Conservation (phyloP, 2,888 invertebrate genomes). For the Lypha dubia region DNA sequence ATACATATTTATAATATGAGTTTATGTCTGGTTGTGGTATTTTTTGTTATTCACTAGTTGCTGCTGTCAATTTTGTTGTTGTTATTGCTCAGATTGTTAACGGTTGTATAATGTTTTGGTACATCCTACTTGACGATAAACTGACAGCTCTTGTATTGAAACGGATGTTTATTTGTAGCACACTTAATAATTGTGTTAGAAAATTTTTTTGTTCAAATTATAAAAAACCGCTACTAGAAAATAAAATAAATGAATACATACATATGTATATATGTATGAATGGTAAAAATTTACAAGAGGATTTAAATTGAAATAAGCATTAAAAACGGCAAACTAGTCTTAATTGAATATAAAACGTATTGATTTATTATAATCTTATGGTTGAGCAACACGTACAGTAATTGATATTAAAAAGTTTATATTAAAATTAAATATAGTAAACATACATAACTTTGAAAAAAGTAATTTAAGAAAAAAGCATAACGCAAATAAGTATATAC, state of each 20-base stretch:
- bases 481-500: too few species aligned
- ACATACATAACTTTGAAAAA: too few species aligned
- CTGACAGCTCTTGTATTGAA: constrained; percentile 67
- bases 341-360: constrained; percentile 36
- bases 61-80: constrained; percentile 24
- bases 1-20: constrained; percentile 24
- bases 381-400: too few species aligned
- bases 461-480: too few species aligned
- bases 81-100: constrained; percentile 53
- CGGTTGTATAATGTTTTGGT: constrained; percentile 59
- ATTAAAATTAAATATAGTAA: too few species aligned
- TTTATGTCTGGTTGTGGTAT: constrained; percentile 13
- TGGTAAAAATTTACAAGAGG: constrained; percentile 12
- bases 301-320: constrained; percentile 24
- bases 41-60: constrained; percentile 3
- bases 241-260: constrained; percentile 10
- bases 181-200: constrained; percentile 68
- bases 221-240: constrained; percentile 11
- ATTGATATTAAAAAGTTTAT: too few species aligned
- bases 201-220: neutral
- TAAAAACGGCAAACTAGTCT: neutral
- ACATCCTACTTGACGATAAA: constrained; percentile 68
- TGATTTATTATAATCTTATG: constrained; percentile 11
- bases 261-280: too few species aligned
- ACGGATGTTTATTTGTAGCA: constrained; percentile 68